Evolutionary conservation across 2,113 vertebrate genomes (phyloP).

Genomic region (Procapra przewalskii): DNA sequence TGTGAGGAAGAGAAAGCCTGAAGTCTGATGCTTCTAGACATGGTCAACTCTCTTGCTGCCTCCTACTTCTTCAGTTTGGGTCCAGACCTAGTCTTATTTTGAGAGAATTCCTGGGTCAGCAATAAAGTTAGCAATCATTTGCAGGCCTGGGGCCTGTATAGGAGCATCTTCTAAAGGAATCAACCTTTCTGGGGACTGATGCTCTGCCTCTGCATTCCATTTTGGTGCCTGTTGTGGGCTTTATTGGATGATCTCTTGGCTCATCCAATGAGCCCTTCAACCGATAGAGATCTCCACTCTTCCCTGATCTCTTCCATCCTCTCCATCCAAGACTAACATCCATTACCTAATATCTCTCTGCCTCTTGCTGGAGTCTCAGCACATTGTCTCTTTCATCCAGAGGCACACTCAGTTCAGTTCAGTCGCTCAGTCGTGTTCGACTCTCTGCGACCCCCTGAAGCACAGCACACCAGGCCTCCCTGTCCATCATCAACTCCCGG

Average conservation of each 20-base stretch:
- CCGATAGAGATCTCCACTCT: accelerated
- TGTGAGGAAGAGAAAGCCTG: not conserved
- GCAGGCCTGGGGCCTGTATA: not conserved
- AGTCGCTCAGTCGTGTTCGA: too few species aligned
- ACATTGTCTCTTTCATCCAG: not conserved
- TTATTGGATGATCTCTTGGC: not conserved
- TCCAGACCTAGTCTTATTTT: not conserved
- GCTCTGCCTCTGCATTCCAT: not conserved
- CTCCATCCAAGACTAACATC: not conserved
- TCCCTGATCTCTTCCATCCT: not conserved
- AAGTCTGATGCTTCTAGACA: not conserved
- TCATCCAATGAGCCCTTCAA: not conserved
- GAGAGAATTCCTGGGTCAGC: not conserved
- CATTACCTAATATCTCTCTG: too few species aligned
- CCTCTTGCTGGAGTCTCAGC: not conserved
- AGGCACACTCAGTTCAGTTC: not conserved
- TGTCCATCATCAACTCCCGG: too few species aligned
- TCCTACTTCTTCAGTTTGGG: not conserved
- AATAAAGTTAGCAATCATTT: not conserved
- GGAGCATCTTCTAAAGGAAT: not conserved
- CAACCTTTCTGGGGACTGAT: not conserved
- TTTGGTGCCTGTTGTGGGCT: not conserved
- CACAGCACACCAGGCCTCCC: too few species aligned
- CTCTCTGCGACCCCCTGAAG: too few species aligned
- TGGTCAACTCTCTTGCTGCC: not conserved